Conservation (phyloP, 2,113 vertebrate genomes). For the Bufo gargarizans region DNA sequence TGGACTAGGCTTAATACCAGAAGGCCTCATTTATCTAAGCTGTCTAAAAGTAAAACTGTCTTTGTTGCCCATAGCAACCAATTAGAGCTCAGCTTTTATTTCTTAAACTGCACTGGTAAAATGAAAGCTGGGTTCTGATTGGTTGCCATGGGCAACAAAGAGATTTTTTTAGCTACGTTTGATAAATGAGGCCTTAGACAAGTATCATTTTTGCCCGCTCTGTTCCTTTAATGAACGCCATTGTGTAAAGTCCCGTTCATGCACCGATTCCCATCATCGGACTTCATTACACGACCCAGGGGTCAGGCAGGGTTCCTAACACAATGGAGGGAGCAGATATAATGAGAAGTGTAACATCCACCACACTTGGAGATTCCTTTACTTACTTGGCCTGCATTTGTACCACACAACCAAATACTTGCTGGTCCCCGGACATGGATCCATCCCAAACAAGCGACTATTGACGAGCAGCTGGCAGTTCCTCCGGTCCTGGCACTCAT, state of each 20-base stretch:
- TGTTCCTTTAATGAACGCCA: neutral
- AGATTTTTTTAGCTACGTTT: no score
- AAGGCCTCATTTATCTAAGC: no score
- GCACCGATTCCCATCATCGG: neutral
- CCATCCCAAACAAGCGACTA: constrained; percentile 83
- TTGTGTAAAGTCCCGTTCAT: neutral
- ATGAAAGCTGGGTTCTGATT: no score
- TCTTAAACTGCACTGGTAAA: no score
- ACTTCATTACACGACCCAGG: neutral
- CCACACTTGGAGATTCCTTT: neutral
- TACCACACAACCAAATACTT: constrained; percentile 88
- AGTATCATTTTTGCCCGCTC: neutral
- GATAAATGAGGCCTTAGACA: no score
- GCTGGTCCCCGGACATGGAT: constrained; percentile 83
- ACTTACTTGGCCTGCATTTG: constrained; percentile 92
- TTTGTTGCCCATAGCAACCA: no score
- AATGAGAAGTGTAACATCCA: neutral
- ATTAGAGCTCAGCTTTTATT: no score
- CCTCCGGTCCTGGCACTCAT: constrained; percentile 88
- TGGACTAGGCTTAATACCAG: no score
- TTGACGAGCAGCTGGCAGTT: constrained; percentile 88
- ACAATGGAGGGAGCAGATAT: neutral
- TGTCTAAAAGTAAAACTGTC: no score
- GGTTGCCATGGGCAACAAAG: no score
- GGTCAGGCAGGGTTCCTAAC: neutral